Evolutionary conservation across 2,888 invertebrate genomes (phyloP).

Genomic region (Branchipolynoe longqiensis): DNA sequence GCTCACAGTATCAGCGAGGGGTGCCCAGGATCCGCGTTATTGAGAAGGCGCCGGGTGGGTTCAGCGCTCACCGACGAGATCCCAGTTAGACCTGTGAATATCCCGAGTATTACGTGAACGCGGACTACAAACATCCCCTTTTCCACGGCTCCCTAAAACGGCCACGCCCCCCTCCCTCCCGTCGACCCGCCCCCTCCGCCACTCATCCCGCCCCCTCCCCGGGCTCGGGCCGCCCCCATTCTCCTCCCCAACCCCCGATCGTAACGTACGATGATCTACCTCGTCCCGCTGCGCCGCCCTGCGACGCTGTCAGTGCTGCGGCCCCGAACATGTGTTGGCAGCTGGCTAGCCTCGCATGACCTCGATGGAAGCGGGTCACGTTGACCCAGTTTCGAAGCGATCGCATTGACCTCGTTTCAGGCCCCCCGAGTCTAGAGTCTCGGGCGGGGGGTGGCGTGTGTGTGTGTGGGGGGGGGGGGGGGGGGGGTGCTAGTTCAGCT

Average conservation of each 20-base stretch:
- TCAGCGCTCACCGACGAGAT: too few relatives aligned
- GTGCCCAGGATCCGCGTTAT: too few relatives aligned
- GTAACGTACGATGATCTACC: neutral
- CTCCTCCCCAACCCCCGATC: neutral
- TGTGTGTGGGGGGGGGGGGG: neutral
- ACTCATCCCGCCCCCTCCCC: too few relatives aligned
- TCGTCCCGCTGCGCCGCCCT: neutral
- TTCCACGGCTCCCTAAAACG: neutral
- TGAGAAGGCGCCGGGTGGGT: too few relatives aligned
- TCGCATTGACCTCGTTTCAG: slow-evolving; percentile 46
- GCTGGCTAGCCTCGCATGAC: slow-evolving; percentile 2
- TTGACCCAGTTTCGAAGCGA: slow-evolving; percentile 34
- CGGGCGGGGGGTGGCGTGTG: neutral
- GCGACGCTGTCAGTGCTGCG: slow-evolving; percentile 4
- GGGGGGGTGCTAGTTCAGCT: neutral
- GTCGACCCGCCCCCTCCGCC: neutral
- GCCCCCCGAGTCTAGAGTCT: slow-evolving; percentile 39
- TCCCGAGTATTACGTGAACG: neutral
- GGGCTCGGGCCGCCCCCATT: neutral
- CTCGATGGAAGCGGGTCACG: slow-evolving; percentile 45
- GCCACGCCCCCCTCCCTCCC: neutral
- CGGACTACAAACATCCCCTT: slow-evolving; percentile 28
- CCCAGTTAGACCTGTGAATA: too few relatives aligned
- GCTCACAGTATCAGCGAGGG: too few relatives aligned
- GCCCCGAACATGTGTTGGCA: slow-evolving; percentile 15